Evolutionary conservation across 2,797 vertebrate species (phyloP), one percentile per base, ranked within the genome.

Genomic region (Manis javanica): DNA sequence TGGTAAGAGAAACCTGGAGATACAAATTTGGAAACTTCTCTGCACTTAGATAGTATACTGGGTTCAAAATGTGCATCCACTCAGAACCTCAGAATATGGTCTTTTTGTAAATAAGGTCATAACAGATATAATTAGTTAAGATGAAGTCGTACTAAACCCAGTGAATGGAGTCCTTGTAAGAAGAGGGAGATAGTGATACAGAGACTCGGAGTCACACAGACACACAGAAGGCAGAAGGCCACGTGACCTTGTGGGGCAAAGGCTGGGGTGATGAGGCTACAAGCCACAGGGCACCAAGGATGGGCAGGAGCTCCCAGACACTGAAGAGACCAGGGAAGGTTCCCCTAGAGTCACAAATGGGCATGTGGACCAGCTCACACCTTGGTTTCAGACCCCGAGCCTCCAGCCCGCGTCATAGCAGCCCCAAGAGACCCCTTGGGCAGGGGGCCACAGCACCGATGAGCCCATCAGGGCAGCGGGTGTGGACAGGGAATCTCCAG

Each of bases 261-360:
- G 2, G 21, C 6, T 21, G 11, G 19, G 37, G 29, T 18, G 3
- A 24, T 42, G 3, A 1, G n/a, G 4, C 12, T 24, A 4, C 16
- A 37, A n/a, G 3, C 19, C 53, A 89, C 88, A 37, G 13, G 19
- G n/a, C 11, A 26, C 6, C 3, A 14, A 46, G 6, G 29, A 49
- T 61, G 55, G 14, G 31, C 68, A 66, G 21, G 1, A 51, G 24
- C 18, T 68, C 75, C 9, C 11, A 85, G 53, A 72, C 74, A 64
- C 61, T 64, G 12, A 63, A 53, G 37, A 82, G 5, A 7, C 34
- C 75, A 83, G 12, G 31, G 21, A 12, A 5, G 11, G 46, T 51
- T 59, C 1, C 29, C 2, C 21, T 49, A 14, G 23, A 55, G 5
- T 1, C 12, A 59, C 63, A 3, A 57, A 53, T 46, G n/a, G 42